A percentile compares a stretch with the other conserved stretches of the same genome.
These are phyloP conservation scores for Eulimnadia texana DNA, from an alignment of 1,140 invertebrate genomes.

Conservation along the genomic window DNA sequence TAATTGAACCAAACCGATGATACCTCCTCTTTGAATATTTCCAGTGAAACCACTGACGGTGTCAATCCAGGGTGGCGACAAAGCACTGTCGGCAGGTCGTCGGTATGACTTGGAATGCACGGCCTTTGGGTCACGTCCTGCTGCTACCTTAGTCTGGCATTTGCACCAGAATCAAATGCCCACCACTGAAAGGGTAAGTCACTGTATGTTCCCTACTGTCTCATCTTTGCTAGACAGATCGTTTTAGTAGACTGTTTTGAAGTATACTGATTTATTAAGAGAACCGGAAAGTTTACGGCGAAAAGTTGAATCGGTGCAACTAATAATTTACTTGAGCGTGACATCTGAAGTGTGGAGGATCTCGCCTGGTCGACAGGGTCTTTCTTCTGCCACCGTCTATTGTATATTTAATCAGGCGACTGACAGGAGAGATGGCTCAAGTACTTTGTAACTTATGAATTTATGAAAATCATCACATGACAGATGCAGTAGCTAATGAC, in stretches of 20 bases:
- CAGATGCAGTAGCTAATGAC: too few relatives aligned
- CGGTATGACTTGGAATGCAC: slow-evolving; percentile 56
- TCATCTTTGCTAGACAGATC: not conserved
- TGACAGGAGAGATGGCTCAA: too few relatives aligned
- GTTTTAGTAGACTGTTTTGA: not conserved
- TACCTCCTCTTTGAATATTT: slow-evolving; percentile 26
- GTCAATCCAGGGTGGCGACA: slow-evolving; percentile 55
- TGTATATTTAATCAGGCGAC: too few relatives aligned
- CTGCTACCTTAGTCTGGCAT: slow-evolving; percentile 56
- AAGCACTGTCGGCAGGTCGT: slow-evolving; percentile 35
- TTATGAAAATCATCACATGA: too few relatives aligned
- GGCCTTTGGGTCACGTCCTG: slow-evolving; percentile 58
- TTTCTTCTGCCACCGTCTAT: too few relatives aligned
- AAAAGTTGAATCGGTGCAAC: too few relatives aligned
- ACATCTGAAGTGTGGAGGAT: too few relatives aligned
- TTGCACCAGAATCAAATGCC: slow-evolving; percentile 7
- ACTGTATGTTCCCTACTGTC: not conserved
- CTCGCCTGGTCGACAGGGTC: too few relatives aligned
- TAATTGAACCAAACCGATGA: too few relatives aligned
- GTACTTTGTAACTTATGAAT: too few relatives aligned
- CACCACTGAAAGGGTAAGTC: slow-evolving; percentile 8
- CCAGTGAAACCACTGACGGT: slow-evolving; percentile 61
- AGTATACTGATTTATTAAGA: not conserved
- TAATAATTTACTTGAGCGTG: too few relatives aligned
- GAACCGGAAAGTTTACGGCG: too few relatives aligned